Evolutionary conservation across 1,140 invertebrate species (phyloP).

Genomic region (Tachypleus tridentatus): DNA sequence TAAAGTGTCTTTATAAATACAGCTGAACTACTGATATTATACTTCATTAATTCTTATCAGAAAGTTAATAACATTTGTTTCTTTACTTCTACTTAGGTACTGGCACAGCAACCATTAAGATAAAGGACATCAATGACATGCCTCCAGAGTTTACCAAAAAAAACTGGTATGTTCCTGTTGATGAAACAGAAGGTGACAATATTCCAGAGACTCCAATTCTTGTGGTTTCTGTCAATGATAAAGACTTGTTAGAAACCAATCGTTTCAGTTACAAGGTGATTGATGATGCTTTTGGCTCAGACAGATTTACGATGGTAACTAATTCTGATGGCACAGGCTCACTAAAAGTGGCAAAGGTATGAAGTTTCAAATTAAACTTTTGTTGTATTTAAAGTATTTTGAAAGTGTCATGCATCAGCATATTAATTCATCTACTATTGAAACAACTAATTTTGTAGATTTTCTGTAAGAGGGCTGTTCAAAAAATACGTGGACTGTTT

Average conservation of each 20-base stretch:
- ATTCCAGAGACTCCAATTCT: constrained; percentile 89
- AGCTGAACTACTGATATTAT: too few species aligned
- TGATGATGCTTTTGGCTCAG: constrained; percentile 85
- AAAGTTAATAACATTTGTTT: too few species aligned
- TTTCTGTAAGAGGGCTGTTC: too few species aligned
- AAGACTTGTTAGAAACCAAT: constrained; percentile 73
- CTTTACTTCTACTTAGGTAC: constrained; percentile 55
- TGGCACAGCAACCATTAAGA: constrained; percentile 28
- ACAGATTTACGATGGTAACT: constrained; percentile 92
- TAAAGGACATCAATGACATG: constrained; percentile 46
- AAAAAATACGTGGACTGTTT: too few species aligned
- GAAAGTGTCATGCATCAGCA: too few species aligned
- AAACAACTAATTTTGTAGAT: too few species aligned
- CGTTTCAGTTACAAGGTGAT: constrained; percentile 93
- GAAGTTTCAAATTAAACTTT: not conserved
- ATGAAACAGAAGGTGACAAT: constrained; percentile 88
- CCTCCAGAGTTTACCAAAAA: constrained; percentile 90
- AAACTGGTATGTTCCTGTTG: constrained; percentile 90
- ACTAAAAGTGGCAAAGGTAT: constrained; percentile 74
- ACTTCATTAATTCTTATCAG: too few species aligned
- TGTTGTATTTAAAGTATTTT: too few species aligned
- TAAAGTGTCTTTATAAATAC: too few species aligned
- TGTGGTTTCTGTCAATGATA: constrained; percentile 87
- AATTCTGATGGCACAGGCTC: constrained; percentile 92
- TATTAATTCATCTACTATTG: too few species aligned